Base-by-base conservation (phyloP, 2,113 vertebrate genomes). In the Procavia capensis region DNA sequence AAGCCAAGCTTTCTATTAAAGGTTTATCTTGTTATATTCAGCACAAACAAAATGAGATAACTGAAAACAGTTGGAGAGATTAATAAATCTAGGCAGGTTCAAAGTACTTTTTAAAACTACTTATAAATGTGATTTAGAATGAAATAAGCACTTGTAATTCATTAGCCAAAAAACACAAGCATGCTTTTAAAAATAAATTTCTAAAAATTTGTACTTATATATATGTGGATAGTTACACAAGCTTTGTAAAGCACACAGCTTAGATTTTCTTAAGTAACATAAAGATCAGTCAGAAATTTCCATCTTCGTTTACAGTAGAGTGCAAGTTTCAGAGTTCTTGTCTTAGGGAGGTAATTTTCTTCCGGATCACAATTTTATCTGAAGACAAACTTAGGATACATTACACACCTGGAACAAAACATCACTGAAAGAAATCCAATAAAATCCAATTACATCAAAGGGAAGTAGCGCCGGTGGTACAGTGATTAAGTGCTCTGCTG, bases 281-380 rank as follows among this genome's bases (percentile, higher is more conserved):
- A 76, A 89, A 93, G 25, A 81, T 31, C 2, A 36, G 24, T 78
- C 50, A 74, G 41, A 70, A 27, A 20, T 13, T 41, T 45, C 83
- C 72, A 39, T 39, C 47, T 27, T 24, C 47, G 74, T 83, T 81
- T 59, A 89, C 5, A 8, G 34, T 43, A 89, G 4, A 57, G 27
- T 2, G 17, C 7, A 61, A 3, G 1, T 75, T 72, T 78, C 76
- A 92, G 61, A 76, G 41, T 74, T 89, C 59, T 79, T 96, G 68
- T 47, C 36, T 68, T 64, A 59, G 59, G 31, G 79, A 19, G 45
- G 41, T 27, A 13, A 93, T 92, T 93, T 96, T 92, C 76, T 93
- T 95, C 24, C 82, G 45, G 75, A 94, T 88, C 11, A 88, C 24
- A 89, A 75, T 0, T 4, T 34, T 93, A 86, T 39, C 54, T 84